phyloP scores from a whole-genome alignment of 2,888 invertebrate species.

The Alcis repandata region DNA sequence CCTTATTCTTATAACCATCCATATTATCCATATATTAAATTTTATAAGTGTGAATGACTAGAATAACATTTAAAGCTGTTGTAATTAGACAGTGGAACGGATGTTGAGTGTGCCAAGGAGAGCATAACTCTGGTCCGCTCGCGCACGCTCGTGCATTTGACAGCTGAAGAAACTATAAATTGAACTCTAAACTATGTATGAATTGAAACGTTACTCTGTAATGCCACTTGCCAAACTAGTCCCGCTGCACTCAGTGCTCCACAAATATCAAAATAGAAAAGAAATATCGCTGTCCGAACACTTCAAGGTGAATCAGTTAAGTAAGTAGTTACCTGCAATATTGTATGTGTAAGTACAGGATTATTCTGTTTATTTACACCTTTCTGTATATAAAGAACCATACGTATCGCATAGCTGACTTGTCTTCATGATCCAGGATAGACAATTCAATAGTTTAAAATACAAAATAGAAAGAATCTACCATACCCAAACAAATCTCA shows the following conservation, averaged over 20 bases:
- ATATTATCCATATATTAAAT: too few relatives aligned
- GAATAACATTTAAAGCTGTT: conserved; percentile 2
- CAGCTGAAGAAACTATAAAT: not conserved
- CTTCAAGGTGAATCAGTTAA: too few relatives aligned
- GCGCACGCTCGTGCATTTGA: not conserved
- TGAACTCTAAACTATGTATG: not conserved
- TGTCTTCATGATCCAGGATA: too few relatives aligned
- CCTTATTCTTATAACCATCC: too few relatives aligned
- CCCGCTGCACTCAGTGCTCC: not conserved
- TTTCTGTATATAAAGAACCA: too few relatives aligned
- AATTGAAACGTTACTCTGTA: conserved; percentile 6
- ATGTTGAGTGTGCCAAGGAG: conserved; percentile 28
- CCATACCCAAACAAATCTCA: too few relatives aligned
- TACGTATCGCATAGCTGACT: too few relatives aligned
- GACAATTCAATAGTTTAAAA: too few relatives aligned
- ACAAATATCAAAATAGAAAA: not conserved
- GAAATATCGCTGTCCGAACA: not conserved
- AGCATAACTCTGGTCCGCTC: not conserved
- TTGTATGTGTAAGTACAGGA: too few relatives aligned
- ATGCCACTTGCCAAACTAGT: conserved; percentile 11
- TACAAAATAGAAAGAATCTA: too few relatives aligned
- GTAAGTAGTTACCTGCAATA: not conserved
- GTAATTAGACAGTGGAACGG: conserved; percentile 1
- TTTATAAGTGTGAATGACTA: not conserved
- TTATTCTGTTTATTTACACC: too few relatives aligned